These are phyloP conservation scores for Cylas formicarius DNA, from an alignment of 1,140 invertebrate species.

Conservation along the genomic window DNA sequence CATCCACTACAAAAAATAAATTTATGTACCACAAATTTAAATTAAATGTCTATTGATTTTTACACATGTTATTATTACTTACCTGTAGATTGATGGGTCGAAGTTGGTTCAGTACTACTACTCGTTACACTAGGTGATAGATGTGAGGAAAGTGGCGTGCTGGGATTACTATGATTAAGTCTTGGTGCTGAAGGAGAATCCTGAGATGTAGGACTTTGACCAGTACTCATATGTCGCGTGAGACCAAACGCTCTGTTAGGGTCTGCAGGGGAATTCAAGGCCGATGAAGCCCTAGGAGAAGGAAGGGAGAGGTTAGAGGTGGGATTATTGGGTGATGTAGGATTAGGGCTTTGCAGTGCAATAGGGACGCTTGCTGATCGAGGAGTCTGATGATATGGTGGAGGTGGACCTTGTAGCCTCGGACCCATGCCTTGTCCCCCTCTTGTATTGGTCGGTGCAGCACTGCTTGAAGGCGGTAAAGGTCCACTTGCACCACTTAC, in stretches of 20 bases:
- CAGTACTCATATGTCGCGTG: slow-evolving; percentile 47
- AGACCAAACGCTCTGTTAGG: slow-evolving; percentile 46
- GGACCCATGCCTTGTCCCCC: slow-evolving; percentile 45
- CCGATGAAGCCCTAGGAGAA: slow-evolving; percentile 60
- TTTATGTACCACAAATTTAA: slow-evolving; percentile 2
- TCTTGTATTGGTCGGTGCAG: slow-evolving; percentile 35
- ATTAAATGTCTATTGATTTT: slow-evolving; percentile 5
- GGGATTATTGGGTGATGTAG: slow-evolving; percentile 62
- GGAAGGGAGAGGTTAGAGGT: slow-evolving; percentile 64
- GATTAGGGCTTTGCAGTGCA: slow-evolving; percentile 64
- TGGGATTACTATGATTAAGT: slow-evolving; percentile 59
- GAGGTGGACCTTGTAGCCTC: slow-evolving; percentile 74
- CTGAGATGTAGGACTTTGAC: slow-evolving; percentile 56
- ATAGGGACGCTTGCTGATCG: slow-evolving; percentile 79
- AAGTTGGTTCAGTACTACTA: slow-evolving; percentile 39
- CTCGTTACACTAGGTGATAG: slow-evolving; percentile 51
- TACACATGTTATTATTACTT: slow-evolving; percentile 20
- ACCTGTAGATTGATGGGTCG: slow-evolving; percentile 45
- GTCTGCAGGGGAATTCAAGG: slow-evolving; percentile 63
- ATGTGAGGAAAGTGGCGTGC: slow-evolving; percentile 60
- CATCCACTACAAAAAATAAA: slow-evolving; percentile 49
- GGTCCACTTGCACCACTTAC: slow-evolving; percentile 25
- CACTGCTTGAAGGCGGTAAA: slow-evolving; percentile 11
- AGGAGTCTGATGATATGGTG: slow-evolving; percentile 75
- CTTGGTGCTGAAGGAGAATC: slow-evolving; percentile 46